Conservation (phyloP, 2,888 invertebrate genomes). For the Drepana falcataria region DNA sequence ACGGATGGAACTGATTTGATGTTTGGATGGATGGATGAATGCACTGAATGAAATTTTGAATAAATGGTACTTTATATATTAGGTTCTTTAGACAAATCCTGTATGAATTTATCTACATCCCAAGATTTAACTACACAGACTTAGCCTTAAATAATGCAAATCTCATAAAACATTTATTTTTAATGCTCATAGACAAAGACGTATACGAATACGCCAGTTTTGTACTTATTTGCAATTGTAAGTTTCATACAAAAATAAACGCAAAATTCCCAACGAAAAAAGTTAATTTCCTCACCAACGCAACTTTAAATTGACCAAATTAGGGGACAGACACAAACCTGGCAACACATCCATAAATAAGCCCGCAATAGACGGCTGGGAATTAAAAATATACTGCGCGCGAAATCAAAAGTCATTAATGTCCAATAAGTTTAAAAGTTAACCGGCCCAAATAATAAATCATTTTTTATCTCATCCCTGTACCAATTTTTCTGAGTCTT, state of each 20-base stretch:
- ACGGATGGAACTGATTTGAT: too few species aligned
- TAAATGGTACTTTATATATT: too few species aligned
- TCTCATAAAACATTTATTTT: too few species aligned
- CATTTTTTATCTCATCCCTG: constrained; percentile 74
- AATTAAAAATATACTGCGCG: constrained; percentile 48
- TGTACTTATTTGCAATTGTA: too few species aligned
- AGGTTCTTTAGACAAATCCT: too few species aligned
- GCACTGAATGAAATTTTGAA: too few species aligned
- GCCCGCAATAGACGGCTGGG: constrained; percentile 32
- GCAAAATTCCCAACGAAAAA: constrained; percentile 15
- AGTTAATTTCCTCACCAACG: constrained; percentile 25
- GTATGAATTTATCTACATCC: too few species aligned
- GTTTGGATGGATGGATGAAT: too few species aligned
- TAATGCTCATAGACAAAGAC: too few species aligned
- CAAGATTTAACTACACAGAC: too few species aligned
- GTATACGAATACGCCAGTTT: too few species aligned
- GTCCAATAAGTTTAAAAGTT: constrained; percentile 77
- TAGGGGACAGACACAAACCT: constrained; percentile 32
- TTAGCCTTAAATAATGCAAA: too few species aligned
- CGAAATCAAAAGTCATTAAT: constrained; percentile 76
- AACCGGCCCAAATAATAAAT: constrained; percentile 70
- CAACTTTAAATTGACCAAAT: constrained; percentile 34
- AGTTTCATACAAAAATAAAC: not conserved
- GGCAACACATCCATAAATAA: constrained; percentile 45
- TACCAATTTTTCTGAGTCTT: constrained; percentile 68